phyloP scores from a whole-genome alignment of 2,888 invertebrate species.

The Hybos culiciformis region DNA sequence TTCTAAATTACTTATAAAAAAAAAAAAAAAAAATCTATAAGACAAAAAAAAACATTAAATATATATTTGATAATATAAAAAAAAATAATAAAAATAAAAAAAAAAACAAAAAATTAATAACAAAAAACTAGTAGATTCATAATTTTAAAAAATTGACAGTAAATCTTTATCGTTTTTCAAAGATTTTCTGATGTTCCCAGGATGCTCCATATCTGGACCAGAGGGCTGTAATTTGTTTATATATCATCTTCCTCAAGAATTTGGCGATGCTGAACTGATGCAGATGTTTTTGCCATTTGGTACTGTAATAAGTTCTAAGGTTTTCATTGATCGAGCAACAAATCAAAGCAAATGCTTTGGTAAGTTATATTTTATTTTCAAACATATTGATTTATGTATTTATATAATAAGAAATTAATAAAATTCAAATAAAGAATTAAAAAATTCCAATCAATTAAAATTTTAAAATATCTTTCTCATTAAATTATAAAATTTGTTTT shows the following conservation, averaged over 20 bases:
- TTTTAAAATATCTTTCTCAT: not conserved
- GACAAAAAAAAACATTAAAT: not conserved
- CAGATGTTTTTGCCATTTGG: constrained; percentile 99
- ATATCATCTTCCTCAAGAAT: constrained; percentile 99
- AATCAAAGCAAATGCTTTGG: constrained; percentile 99
- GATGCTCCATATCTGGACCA: constrained; percentile 93
- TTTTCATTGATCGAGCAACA: constrained; percentile 98
- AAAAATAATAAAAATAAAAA: not conserved
- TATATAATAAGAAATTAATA: too few relatives aligned
- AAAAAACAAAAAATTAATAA: not conserved
- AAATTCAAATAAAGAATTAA: not conserved
- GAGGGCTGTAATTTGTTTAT: constrained; percentile 99
- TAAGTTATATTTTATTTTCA: constrained; percentile 51
- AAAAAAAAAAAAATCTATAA: not conserved
- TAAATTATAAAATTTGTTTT: not conserved
- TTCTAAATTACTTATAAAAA: not conserved
- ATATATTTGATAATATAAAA: not conserved
- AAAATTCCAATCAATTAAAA: not conserved
- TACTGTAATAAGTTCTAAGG: constrained; percentile 99
- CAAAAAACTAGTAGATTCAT: too few relatives aligned
- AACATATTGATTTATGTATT: too few relatives aligned
- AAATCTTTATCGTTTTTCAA: constrained; percentile 41
- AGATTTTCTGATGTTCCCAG: constrained; percentile 63
- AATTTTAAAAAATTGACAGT: not conserved
- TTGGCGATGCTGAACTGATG: constrained; percentile 97